phyloP scores from a whole-genome alignment of 2,888 invertebrate species.

The Fabriciana adippe region DNA sequence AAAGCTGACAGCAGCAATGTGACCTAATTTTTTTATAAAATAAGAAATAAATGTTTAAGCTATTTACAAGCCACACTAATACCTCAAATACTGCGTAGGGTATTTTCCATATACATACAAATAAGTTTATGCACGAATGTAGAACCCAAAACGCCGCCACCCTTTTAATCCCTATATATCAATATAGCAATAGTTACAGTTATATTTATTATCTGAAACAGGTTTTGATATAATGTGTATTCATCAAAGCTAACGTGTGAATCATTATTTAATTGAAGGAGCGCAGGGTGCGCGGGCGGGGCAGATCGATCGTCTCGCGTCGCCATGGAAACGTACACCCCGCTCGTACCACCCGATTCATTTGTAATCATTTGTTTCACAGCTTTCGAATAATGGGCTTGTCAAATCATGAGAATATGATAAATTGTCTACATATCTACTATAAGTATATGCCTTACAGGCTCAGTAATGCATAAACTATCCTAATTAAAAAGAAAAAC shows the following conservation, averaged over 20 bases:
- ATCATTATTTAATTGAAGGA: conserved; percentile 79
- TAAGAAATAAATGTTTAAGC: too few species aligned
- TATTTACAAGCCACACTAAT: neutral
- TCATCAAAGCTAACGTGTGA: conserved; percentile 71
- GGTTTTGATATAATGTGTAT: conserved; percentile 53
- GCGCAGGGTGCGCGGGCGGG: conserved; percentile 51
- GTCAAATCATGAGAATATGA: conserved; percentile 73
- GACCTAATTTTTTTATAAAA: too few species aligned
- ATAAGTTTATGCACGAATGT: conserved; percentile 11
- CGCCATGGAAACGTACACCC: conserved; percentile 64
- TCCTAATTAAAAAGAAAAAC: too few species aligned
- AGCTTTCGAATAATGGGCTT: conserved; percentile 73
- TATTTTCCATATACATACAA: conserved; percentile 1
- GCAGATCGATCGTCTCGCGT: conserved; percentile 78
- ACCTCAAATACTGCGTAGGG: conserved; percentile 1
- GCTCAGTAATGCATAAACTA: neutral
- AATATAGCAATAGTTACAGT: conserved; percentile 28
- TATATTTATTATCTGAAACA: conserved; percentile 43
- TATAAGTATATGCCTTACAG: conserved; percentile 17
- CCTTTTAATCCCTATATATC: conserved; percentile 6
- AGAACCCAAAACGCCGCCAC: neutral
- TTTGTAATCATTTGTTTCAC: conserved; percentile 82
- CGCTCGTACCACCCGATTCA: conserved; percentile 63
- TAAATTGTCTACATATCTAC: conserved; percentile 55
- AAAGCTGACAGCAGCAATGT: too few species aligned